Evolutionary conservation across 2,888 invertebrate genomes (phyloP).

Genomic region (Lacanobia oleracea): DNA sequence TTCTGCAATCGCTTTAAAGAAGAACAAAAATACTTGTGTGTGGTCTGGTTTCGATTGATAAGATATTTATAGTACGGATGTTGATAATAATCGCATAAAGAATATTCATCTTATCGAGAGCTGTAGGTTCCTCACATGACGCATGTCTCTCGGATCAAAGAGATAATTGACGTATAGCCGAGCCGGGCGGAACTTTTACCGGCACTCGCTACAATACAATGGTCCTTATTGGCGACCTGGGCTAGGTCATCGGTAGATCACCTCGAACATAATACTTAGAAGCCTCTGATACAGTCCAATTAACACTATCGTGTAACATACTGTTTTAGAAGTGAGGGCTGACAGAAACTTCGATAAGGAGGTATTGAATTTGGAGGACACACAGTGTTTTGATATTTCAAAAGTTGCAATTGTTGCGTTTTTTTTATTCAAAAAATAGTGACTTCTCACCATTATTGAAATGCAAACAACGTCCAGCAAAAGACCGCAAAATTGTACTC

Average conservation of each 20-base stretch:
- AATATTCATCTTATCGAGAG: not conserved
- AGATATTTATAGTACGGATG: constrained; percentile 10
- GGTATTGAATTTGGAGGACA: not conserved
- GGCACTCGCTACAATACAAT: constrained; percentile 44
- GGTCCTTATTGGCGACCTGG: constrained; percentile 66
- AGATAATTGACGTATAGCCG: constrained; percentile 39
- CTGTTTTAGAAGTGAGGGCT: constrained; percentile 41
- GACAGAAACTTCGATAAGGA: not conserved
- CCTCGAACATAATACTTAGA: constrained; percentile 76
- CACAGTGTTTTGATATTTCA: too few relatives aligned
- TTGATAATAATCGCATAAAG: constrained; percentile 19
- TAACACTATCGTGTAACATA: constrained; percentile 69
- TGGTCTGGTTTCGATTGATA: not conserved
- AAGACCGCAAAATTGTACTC: too few relatives aligned
- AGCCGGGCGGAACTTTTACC: constrained; percentile 39
- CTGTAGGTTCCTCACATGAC: constrained; percentile 20
- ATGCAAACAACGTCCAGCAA: too few relatives aligned
- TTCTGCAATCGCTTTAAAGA: not conserved
- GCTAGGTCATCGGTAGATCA: constrained; percentile 77
- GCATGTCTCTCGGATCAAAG: constrained; percentile 38
- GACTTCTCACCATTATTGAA: too few relatives aligned
- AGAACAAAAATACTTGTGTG: constrained; percentile 1
- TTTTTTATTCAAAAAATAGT: too few relatives aligned
- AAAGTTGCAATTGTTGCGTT: too few relatives aligned
- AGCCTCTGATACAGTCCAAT: constrained; percentile 75